Evolutionary conservation across 2,113 vertebrate genomes (phyloP).

Genomic region (Saguinus imperator): DNA sequence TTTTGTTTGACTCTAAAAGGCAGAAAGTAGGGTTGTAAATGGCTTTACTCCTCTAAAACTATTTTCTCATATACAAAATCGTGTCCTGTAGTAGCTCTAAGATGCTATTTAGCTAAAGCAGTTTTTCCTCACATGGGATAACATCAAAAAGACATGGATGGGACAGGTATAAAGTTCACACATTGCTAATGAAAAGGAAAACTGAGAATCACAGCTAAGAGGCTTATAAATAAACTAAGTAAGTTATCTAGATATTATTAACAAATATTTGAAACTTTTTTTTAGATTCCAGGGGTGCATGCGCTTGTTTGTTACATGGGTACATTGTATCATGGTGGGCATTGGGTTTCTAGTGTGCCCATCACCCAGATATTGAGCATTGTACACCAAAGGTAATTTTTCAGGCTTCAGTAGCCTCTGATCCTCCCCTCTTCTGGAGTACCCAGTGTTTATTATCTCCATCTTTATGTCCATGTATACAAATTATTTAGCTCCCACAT

Average conservation of each 20-base stretch:
- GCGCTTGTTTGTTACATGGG: too few species aligned
- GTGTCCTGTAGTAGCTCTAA: background rate
- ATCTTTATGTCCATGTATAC: too few species aligned
- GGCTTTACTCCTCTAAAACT: background rate
- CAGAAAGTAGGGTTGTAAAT: background rate
- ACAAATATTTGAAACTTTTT: background rate
- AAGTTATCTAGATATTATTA: background rate
- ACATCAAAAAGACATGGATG: background rate
- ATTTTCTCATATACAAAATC: background rate
- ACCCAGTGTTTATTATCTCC: too few species aligned
- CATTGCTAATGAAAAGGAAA: background rate
- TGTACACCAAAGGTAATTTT: too few species aligned
- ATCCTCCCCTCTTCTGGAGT: too few species aligned
- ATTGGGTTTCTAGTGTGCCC: too few species aligned
- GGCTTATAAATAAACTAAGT: background rate
- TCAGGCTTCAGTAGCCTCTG: too few species aligned
- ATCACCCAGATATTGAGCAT: too few species aligned
- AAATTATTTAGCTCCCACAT: too few species aligned
- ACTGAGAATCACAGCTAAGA: background rate
- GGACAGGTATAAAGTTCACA: background rate
- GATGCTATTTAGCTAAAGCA: background rate
- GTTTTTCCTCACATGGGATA: background rate
- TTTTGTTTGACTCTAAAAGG: slow-evolving; percentile 1
- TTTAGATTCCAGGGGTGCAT: too few species aligned
- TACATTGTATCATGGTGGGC: too few species aligned